Conservation (phyloP, 2,888 invertebrate genomes). For the Sarcophaga caerulescens region DNA sequence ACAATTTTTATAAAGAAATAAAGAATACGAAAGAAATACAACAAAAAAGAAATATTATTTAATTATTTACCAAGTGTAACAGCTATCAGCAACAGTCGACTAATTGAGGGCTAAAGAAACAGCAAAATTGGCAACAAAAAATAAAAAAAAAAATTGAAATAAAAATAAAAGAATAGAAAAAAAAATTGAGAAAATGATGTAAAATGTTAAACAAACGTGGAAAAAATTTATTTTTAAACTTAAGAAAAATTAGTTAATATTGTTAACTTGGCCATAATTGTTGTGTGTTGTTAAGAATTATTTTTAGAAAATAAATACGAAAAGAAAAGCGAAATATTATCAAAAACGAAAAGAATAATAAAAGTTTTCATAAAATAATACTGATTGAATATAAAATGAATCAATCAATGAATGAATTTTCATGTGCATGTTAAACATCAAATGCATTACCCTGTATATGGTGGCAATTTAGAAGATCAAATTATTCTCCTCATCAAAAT, state of each 20-base stretch:
- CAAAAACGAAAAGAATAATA: background rate
- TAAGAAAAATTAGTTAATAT: constrained; percentile 2
- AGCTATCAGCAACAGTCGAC: constrained; percentile 33
- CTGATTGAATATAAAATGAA: background rate
- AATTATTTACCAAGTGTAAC: constrained; percentile 39
- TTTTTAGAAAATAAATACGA: background rate
- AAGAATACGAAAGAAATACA: constrained; percentile 13
- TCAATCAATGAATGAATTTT: background rate
- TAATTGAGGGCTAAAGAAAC: constrained; percentile 22
- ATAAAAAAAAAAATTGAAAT: background rate
- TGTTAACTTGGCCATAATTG: constrained; percentile 15
- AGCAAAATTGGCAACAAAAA: background rate
- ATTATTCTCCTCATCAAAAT: background rate
- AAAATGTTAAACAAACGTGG: background rate
- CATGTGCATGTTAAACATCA: background rate
- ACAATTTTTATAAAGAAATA: constrained; percentile 25
- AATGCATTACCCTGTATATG: background rate
- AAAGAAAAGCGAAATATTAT: background rate
- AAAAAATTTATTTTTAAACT: background rate
- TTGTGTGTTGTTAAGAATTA: background rate
- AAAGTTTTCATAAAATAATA: too few species aligned
- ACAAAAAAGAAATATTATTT: constrained; percentile 16
- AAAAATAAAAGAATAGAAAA: constrained; percentile 24
- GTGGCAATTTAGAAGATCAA: background rate
- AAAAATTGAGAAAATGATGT: background rate